Evolutionary conservation across 2,888 invertebrate genomes (phyloP).

Genomic region (Leucozona laternaria): DNA sequence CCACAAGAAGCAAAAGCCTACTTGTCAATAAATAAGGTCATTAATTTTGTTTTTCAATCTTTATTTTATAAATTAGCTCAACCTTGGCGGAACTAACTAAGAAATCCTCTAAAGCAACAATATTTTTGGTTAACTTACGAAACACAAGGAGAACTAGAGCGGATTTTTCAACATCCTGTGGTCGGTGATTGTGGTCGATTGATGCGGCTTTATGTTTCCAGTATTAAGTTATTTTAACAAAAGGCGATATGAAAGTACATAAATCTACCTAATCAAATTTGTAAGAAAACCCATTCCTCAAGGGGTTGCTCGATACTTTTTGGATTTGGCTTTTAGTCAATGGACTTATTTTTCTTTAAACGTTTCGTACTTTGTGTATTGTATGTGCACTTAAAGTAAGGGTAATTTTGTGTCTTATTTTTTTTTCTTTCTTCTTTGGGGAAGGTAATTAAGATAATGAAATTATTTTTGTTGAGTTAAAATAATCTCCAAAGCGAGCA

Average conservation of each 20-base stretch:
- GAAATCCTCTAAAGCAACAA: neutral
- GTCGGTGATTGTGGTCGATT: conserved; percentile 30
- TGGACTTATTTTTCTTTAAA: conserved; percentile 3
- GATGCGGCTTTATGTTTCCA: conserved; percentile 44
- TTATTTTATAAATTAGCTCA: neutral
- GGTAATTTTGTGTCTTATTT: conserved; percentile 5
- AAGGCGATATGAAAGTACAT: conserved; percentile 53
- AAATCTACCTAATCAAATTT: conserved; percentile 27
- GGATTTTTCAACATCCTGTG: neutral
- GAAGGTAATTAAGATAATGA: conserved; percentile 68
- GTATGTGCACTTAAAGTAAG: conserved; percentile 17
- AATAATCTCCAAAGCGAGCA: conserved; percentile 28
- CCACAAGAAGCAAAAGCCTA: too few species aligned
- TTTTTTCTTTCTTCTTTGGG: too few species aligned
- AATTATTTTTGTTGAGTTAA: conserved; percentile 65
- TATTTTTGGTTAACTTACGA: neutral
- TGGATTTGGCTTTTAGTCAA: neutral
- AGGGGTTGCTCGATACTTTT: conserved; percentile 22
- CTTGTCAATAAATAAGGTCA: too few species aligned
- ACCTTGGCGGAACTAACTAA: neutral
- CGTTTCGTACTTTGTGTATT: neutral
- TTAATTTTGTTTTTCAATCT: neutral
- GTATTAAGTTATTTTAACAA: conserved; percentile 51
- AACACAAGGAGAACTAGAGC: neutral
- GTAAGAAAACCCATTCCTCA: conserved; percentile 43